These are phyloP conservation scores for Hippocampus abdominalis DNA, from an alignment of 2,113 vertebrate genomes.

Conservation along the genomic window DNA sequence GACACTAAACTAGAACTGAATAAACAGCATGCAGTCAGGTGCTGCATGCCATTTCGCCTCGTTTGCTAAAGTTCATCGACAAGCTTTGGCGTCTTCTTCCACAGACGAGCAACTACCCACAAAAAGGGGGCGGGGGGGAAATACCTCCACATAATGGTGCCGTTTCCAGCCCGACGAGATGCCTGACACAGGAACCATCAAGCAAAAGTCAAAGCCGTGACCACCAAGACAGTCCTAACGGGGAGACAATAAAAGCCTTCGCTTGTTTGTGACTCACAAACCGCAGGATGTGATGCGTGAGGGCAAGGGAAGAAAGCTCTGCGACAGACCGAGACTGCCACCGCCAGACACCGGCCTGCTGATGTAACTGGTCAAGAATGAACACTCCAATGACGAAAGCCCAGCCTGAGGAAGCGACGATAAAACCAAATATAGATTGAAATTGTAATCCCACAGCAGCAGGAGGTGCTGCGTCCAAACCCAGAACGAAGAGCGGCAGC, in stretches of 20 bases:
- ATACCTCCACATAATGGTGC: constrained; percentile 38
- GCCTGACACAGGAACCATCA: constrained; percentile 37
- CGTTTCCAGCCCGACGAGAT: constrained; percentile 53
- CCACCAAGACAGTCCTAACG: constrained; percentile 1
- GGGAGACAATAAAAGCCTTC: neutral
- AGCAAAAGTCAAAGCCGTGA: constrained; percentile 4
- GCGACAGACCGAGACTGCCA: constrained; percentile 42
- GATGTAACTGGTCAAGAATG: constrained; percentile 18
- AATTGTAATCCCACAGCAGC: neutral
- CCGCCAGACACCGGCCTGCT: constrained; percentile 48
- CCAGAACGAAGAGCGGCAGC: neutral
- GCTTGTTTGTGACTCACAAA: neutral
- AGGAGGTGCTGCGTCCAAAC: neutral
- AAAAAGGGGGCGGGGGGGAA: constrained; percentile 17
- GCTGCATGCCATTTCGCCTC: neutral
- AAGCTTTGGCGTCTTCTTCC: neutral
- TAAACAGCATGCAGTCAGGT: neutral
- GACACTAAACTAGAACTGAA: neutral
- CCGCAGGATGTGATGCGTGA: neutral
- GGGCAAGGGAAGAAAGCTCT: constrained; percentile 16
- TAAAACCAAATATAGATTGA: neutral
- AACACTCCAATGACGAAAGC: neutral
- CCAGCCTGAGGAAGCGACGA: neutral
- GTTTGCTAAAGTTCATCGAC: neutral
- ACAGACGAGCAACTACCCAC: constrained; percentile 18